phyloP scores from a whole-genome alignment of 2,888 invertebrate genomes.

The Ophion ventricosus region DNA sequence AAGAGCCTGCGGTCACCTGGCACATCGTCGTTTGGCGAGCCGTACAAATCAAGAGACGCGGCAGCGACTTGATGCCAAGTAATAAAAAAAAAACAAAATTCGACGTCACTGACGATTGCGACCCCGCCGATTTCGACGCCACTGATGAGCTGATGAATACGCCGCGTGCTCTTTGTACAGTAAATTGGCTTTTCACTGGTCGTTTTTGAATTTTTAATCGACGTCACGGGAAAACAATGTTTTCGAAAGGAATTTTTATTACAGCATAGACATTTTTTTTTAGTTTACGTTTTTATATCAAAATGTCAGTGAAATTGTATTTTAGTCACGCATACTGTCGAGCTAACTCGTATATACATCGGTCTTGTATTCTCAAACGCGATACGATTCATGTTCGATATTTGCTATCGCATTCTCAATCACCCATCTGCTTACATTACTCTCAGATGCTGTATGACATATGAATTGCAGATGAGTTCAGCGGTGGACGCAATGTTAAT shows the following conservation, averaged over 20 bases:
- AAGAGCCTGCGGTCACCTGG: slow-evolving; percentile 18
- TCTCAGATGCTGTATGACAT: not conserved
- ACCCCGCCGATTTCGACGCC: too few relatives aligned
- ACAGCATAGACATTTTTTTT: too few relatives aligned
- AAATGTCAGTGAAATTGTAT: slow-evolving; percentile 44
- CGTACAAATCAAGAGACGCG: slow-evolving; percentile 31
- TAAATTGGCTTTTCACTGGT: too few relatives aligned
- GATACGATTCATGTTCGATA: slow-evolving; percentile 22
- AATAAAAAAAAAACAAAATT: not conserved
- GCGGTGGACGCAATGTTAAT: not conserved
- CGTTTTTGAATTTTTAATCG: too few relatives aligned
- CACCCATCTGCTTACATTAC: not conserved
- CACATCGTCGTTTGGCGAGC: slow-evolving; percentile 51
- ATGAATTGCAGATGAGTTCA: slow-evolving; percentile 10
- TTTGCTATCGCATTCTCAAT: slow-evolving; percentile 3
- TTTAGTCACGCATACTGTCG: slow-evolving; percentile 5
- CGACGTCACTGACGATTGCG: too few relatives aligned
- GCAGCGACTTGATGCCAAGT: not conserved
- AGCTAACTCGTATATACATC: slow-evolving; percentile 4
- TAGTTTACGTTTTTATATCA: slow-evolving; percentile 65
- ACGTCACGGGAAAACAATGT: too few relatives aligned
- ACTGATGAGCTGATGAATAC: too few relatives aligned
- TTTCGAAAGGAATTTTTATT: too few relatives aligned
- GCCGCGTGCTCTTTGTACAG: too few relatives aligned
- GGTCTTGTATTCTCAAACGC: slow-evolving; percentile 5